A percentile compares a stretch with the other conserved stretches of the same genome.
These are phyloP conservation scores for Steatocranus sp. DNA, from an alignment of 2,797 vertebrate species.

Conservation along the genomic window DNA sequence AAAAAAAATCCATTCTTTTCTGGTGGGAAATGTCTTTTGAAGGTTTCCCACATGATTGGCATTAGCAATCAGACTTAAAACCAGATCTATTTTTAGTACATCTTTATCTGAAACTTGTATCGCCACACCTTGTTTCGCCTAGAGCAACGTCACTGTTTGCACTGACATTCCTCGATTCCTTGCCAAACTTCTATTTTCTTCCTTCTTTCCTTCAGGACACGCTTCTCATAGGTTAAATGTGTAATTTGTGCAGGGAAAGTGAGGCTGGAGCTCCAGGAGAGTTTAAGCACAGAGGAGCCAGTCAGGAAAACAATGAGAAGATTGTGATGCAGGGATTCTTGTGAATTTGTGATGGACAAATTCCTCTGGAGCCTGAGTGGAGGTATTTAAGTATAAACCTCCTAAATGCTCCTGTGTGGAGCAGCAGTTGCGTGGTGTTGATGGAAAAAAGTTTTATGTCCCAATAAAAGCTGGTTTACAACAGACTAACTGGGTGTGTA, in stretches of 20 bases:
- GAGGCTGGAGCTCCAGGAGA: constrained; percentile 1
- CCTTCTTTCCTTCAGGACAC: constrained; percentile 15
- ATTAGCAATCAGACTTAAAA: constrained; percentile 6
- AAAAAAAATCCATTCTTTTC: not conserved
- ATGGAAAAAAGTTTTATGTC: constrained; percentile 71
- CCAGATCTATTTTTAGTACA: constrained; percentile 17
- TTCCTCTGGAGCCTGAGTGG: constrained; percentile 37
- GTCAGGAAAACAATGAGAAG: constrained; percentile 53
- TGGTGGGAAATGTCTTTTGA: not conserved
- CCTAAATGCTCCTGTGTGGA: constrained; percentile 41
- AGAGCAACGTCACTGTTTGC: not conserved
- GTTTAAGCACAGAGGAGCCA: not conserved
- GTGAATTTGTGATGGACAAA: constrained; percentile 49
- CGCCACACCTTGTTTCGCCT: constrained; percentile 19
- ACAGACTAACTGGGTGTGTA: constrained; percentile 63
- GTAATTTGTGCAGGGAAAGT: not conserved
- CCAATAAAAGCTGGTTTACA: constrained; percentile 69
- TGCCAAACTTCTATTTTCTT: constrained; percentile 14
- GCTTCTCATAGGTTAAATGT: constrained; percentile 8
- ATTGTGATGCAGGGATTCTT: constrained; percentile 40
- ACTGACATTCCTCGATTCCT: not conserved
- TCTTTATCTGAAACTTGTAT: not conserved
- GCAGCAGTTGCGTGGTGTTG: constrained; percentile 52
- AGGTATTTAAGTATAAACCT: constrained; percentile 49
- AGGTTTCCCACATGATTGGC: constrained; percentile 6